These are phyloP conservation scores for Parus major DNA, from an alignment of 2,113 vertebrate species.

Conservation along the genomic window DNA sequence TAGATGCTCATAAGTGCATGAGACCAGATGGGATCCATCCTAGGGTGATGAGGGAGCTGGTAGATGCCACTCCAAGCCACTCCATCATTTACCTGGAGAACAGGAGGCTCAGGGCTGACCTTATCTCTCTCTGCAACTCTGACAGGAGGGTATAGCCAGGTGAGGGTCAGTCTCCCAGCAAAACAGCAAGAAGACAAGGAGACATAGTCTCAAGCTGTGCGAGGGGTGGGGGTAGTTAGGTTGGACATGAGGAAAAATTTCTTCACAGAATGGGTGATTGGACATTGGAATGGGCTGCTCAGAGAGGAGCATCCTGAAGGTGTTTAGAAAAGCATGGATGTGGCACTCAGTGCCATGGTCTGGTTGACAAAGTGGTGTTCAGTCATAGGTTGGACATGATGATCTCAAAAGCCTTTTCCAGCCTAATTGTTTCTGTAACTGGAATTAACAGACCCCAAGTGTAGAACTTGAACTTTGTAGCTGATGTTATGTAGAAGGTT, in stretches of 20 bases:
- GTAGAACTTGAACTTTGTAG: neutral
- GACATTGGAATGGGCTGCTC: neutral
- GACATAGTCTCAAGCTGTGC: neutral
- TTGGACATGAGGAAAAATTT: neutral
- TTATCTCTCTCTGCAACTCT: neutral
- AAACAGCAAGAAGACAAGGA: neutral
- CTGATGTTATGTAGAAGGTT: neutral
- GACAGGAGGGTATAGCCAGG: neutral
- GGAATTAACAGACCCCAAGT: neutral
- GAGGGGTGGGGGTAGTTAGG: neutral
- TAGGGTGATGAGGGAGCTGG: neutral
- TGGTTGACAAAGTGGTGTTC: neutral
- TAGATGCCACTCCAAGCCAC: neutral
- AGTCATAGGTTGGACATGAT: neutral
- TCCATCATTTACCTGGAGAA: neutral
- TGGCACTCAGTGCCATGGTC: neutral
- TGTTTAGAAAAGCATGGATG: accelerated
- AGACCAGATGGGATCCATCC: neutral
- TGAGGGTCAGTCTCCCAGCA: neutral
- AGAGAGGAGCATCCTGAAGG: neutral
- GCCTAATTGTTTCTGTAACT: neutral
- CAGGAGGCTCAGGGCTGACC: neutral
- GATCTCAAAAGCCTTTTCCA: neutral
- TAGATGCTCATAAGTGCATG: neutral
- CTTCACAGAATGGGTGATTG: neutral